Evolutionary conservation across 2,113 vertebrate genomes (phyloP), one percentile per base, ranked within the genome.

Genomic region (Copsychus sechellarum): DNA sequence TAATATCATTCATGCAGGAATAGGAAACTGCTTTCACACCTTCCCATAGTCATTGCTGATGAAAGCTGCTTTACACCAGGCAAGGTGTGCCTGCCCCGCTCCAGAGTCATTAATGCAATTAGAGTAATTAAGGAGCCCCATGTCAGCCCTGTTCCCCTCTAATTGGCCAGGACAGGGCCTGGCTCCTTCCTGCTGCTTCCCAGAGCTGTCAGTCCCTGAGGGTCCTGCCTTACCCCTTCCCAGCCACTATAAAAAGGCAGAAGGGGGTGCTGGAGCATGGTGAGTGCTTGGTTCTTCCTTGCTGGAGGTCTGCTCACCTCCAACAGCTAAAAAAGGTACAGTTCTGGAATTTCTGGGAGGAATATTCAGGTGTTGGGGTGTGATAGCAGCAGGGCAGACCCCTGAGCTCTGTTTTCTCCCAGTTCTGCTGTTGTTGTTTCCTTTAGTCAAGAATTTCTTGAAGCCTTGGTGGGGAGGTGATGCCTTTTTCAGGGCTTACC

Each of bases 251-350:
- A 93, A 82, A 96, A 86, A 17, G 36, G 79, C 85, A 88, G 67
- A 25, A 12, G 16, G 12, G 26, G 16, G 0, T 1, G 0, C 0
- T 5, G 2, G 18, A 2, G 1, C 0, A 11, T 60, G 56, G 8
- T 74, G 56, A 50, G 24, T 74, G 43, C 0, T 0, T 74, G 42
- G 0, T 3, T 31, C 0, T 31, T 12, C 0, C 0, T 43, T 86
- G 16, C 0, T 85, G 56, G 0, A 15, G 0, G 0, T 1, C 2
- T 86, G 31, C 1, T 43, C 0, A 0, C 2, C 0, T 50, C 1
- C 1, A 8, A 1, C 4, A 71, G 22, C 36, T 10, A 2, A 11
- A 3, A 11, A 34, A 77, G 58, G 67, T 61, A 2, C 1, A 38
- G 21, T 0, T 40, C 2, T 70, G 8, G 23, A 4, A 0, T 8